Evolutionary conservation across 2,888 invertebrate species (phyloP).

Genomic region (Sussaba pulchella): DNA sequence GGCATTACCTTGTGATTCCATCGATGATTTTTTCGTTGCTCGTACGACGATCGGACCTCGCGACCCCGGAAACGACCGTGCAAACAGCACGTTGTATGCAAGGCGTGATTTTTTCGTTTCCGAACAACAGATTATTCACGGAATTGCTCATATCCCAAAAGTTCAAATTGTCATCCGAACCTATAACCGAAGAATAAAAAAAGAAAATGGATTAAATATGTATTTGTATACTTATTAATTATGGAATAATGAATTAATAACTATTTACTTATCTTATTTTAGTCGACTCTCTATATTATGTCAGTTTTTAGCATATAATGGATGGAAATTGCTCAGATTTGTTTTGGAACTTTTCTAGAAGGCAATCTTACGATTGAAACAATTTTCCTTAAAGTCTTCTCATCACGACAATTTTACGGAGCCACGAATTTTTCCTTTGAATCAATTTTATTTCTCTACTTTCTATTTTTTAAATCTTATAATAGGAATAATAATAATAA

Average conservation of each 20-base stretch:
- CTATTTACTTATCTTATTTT: too few relatives aligned
- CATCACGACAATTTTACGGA: too few relatives aligned
- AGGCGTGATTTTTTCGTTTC: constrained; percentile 79
- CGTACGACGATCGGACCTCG: constrained; percentile 75
- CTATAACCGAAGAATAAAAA: constrained; percentile 67
- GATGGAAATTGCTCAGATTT: too few relatives aligned
- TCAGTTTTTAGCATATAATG: too few relatives aligned
- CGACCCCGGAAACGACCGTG: constrained; percentile 77
- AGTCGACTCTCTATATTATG: too few relatives aligned
- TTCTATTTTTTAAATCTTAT: too few relatives aligned
- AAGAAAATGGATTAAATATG: background rate
- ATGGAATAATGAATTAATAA: constrained; percentile 14
- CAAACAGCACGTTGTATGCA: constrained; percentile 83
- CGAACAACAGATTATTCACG: constrained; percentile 79
- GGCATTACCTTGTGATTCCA: constrained; percentile 82
- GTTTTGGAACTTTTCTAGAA: too few relatives aligned
- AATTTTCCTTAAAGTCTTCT: too few relatives aligned
- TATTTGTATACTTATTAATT: background rate
- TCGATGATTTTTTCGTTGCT: constrained; percentile 83
- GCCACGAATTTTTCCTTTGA: too few relatives aligned
- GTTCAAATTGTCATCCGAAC: constrained; percentile 70
- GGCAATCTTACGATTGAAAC: too few relatives aligned
- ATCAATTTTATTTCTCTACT: too few relatives aligned
- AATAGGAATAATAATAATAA: too few relatives aligned
- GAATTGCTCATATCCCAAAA: constrained; percentile 74